Base-by-base conservation (phyloP, 2,113 vertebrate genomes). In the Thomomys bottae region DNA sequence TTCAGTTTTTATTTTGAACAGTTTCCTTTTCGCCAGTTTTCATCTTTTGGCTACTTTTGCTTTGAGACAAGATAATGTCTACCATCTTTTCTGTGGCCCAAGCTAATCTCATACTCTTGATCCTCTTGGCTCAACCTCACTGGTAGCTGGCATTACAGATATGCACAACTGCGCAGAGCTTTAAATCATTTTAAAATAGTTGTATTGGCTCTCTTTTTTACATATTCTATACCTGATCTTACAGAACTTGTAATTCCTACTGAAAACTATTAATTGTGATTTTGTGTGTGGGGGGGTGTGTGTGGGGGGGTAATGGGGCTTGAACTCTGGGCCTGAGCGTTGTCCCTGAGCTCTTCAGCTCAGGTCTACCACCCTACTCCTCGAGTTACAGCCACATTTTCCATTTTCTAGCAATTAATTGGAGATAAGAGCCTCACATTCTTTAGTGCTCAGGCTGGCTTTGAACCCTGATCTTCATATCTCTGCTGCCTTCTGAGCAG, bases 181-280 rank as follows among this genome's bases (percentile, higher is more conserved):
- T 61, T 70, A 38, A 67, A 73, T n/a, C n/a, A 77, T 15, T 88
- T 76, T 24, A 36, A 81, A 91, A 40, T 45, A 67, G 91, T 68
- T 81, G 3, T 75, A 5, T 17, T 54, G 59, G 92, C 78, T 89
- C 59, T 71, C 24, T 77, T 75, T 80, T 28, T 92, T 77, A n/a
- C 2, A 77, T 12, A 67, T 42, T 84, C 59, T 40, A 42, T 49
- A 80, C 42, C 45, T 87, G 40, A 8, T 36, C 30, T 75, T 24
- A 72, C 6, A 86, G 72, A 86, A 70, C 0, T 80, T 40, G 3
- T 70, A 63, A 68, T 93, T 94, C 38, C 42, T 84, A n/a, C 63
- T 57, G 49, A 10, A 90, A 94, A 80, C 83, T 86, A 85, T 70
- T 73, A 85, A 75, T 61, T 32, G 42, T 76, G 21, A 78, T 45